Evolutionary conservation across 2,797 vertebrate genomes (phyloP).

Genomic region (Anas capensis): DNA sequence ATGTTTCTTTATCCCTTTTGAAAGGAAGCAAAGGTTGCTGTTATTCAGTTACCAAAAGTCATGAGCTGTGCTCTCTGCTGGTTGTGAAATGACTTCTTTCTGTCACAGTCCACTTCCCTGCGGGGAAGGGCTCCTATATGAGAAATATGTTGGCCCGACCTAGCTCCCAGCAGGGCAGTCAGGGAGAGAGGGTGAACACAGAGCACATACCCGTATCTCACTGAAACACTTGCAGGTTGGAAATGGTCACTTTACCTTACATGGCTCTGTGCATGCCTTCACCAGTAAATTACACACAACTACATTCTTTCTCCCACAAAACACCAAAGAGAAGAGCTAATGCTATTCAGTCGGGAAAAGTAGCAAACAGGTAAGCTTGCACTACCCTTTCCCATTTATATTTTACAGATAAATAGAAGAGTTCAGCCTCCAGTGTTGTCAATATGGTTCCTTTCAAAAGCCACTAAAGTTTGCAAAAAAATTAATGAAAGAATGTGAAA

Average conservation of each 20-base stretch:
- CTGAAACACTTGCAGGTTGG: not conserved
- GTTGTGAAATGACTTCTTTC: not conserved
- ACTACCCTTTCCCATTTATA: not conserved
- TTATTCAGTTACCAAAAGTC: not conserved
- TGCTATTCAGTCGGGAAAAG: not conserved
- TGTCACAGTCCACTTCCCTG: not conserved
- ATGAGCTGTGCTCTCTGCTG: not conserved
- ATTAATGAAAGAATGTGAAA: constrained; percentile 69
- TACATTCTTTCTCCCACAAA: not conserved
- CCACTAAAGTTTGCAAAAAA: constrained; percentile 65
- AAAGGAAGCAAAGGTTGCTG: not conserved
- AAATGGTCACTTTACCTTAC: not conserved
- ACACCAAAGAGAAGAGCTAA: not conserved
- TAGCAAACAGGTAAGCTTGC: not conserved
- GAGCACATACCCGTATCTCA: not conserved
- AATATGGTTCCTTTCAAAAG: constrained; percentile 70
- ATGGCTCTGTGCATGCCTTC: not conserved
- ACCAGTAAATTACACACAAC: not conserved
- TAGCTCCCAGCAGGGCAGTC: not conserved
- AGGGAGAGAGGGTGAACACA: not conserved
- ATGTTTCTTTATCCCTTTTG: not conserved
- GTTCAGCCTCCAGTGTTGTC: constrained; percentile 14
- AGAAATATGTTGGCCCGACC: not conserved
- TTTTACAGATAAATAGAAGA: not conserved
- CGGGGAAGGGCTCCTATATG: not conserved